Conservation (phyloP, 2,113 vertebrate species). For the Garra rufa region DNA sequence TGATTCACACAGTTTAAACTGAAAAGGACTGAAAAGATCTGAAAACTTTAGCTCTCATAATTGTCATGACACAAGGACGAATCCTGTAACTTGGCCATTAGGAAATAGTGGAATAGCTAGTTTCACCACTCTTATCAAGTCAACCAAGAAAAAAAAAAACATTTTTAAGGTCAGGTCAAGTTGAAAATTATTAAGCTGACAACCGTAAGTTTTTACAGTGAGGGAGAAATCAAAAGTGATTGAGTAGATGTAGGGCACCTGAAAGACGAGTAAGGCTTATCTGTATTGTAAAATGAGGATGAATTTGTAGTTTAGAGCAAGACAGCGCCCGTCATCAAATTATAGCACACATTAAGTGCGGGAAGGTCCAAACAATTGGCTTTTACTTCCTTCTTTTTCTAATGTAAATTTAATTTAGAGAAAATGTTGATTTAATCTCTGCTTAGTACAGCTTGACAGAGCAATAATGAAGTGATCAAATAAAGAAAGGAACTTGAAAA, state of each 20-base stretch:
- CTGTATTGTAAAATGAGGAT: background rate
- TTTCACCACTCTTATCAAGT: background rate
- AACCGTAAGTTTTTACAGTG: background rate
- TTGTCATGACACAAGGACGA: too few relatives aligned
- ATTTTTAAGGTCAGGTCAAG: background rate
- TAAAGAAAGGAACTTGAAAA: slow-evolving; percentile 33
- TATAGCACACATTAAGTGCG: slow-evolving; percentile 16
- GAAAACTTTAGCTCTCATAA: too few relatives aligned
- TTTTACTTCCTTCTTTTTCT: background rate
- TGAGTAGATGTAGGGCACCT: background rate
- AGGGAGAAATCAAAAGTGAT: background rate
- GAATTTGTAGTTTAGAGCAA: slow-evolving; percentile 14
- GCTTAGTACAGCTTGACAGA: slow-evolving; percentile 37
- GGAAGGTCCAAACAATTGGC: slow-evolving; percentile 25
- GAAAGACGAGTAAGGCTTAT: slow-evolving; percentile 4
- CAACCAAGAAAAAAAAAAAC: background rate
- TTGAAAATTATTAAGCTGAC: background rate
- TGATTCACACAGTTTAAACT: too few relatives aligned
- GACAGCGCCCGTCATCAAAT: slow-evolving; percentile 32
- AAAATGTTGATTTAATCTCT: slow-evolving; percentile 42
- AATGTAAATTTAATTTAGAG: slow-evolving; percentile 47
- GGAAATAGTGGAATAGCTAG: background rate
- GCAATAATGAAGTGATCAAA: slow-evolving; percentile 39
- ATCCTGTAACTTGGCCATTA: too few relatives aligned
- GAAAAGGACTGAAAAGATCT: too few relatives aligned